These are phyloP conservation scores for Mola mola DNA, from an alignment of 2,113 vertebrate genomes.

Conservation along the genomic window DNA sequence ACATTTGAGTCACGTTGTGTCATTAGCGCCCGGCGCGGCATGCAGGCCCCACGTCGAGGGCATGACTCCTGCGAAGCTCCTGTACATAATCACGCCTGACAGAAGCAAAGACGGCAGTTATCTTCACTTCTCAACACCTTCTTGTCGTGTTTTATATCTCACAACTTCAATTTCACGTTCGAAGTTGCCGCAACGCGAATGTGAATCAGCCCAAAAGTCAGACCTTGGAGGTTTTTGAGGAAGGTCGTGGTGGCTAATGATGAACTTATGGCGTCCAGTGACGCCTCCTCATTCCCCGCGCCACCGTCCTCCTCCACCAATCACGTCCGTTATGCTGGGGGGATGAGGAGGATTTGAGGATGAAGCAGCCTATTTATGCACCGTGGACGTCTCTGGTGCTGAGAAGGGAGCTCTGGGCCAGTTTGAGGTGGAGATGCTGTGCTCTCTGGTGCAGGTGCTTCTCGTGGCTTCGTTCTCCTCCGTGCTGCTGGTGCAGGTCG, in stretches of 20 bases:
- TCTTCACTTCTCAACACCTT: too few species aligned
- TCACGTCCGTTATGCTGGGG: slow-evolving; percentile 42
- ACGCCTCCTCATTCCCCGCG: slow-evolving; percentile 11
- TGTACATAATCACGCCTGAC: slow-evolving; percentile 56
- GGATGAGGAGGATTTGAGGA: slow-evolving; percentile 58
- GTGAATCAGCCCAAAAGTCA: not conserved
- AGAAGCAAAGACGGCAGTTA: too few species aligned
- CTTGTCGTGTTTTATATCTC: too few species aligned
- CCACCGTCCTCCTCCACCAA: slow-evolving; percentile 64
- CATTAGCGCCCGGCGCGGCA: slow-evolving; percentile 57
- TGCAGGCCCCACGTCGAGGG: slow-evolving; percentile 48
- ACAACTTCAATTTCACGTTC: too few species aligned
- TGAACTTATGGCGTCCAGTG: slow-evolving; percentile 52
- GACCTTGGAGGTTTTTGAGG: not conserved
- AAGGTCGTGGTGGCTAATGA: slow-evolving; percentile 22
- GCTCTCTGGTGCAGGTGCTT: slow-evolving; percentile 62
- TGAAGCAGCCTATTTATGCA: slow-evolving; percentile 57
- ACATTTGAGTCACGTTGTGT: slow-evolving; percentile 83
- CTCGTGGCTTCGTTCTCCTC: slow-evolving; percentile 59
- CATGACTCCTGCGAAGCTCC: slow-evolving; percentile 24
- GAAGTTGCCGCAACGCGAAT: too few species aligned
- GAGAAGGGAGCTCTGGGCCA: not conserved
- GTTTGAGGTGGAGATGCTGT: slow-evolving; percentile 61
- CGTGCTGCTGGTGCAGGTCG: slow-evolving; percentile 57
- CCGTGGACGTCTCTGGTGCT: not conserved